A percentile compares a stretch with the other conserved stretches of the same genome.
phyloP scores from a whole-genome alignment of 2,113 vertebrate genomes.

The Zapornia atra region DNA sequence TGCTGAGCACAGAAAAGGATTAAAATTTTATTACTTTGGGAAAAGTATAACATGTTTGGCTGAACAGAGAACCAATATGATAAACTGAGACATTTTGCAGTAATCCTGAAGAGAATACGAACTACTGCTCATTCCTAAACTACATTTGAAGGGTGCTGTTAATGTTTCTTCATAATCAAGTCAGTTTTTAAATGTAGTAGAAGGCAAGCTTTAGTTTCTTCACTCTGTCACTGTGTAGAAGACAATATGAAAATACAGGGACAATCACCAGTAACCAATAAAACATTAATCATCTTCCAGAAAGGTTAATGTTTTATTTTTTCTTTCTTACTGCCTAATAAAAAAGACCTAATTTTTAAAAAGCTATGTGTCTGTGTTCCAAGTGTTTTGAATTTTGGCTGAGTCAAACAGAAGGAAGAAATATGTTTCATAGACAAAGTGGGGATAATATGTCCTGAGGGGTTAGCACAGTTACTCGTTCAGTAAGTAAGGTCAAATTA shows the following conservation, averaged over 20 bases:
- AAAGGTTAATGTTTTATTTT: not conserved
- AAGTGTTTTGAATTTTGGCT: not conserved
- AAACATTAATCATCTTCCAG: not conserved
- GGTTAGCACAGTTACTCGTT: constrained; percentile 2
- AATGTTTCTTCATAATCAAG: not conserved
- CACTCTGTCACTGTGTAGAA: not conserved
- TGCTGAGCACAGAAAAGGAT: constrained; percentile 5
- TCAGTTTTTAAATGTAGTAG: not conserved
- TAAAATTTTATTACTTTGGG: not conserved
- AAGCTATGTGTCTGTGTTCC: not conserved
- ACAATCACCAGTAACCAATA: not conserved
- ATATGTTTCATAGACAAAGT: not conserved
- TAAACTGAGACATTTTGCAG: constrained; percentile 12
- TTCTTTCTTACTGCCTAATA: not conserved
- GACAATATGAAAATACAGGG: not conserved
- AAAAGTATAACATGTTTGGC: not conserved
- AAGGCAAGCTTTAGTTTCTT: constrained; percentile 6
- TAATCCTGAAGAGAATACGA: constrained; percentile 3
- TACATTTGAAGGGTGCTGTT: not conserved
- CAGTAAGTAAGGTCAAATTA: constrained; percentile 54
- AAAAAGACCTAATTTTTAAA: not conserved
- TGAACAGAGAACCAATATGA: not conserved
- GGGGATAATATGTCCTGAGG: constrained; percentile 17
- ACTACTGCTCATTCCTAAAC: not conserved
- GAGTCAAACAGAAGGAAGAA: constrained; percentile 23